A percentile compares a stretch with the other conserved stretches of the same genome.
phyloP scores from a whole-genome alignment of 1,140 invertebrate species.

The Condylostylus longicornis region DNA sequence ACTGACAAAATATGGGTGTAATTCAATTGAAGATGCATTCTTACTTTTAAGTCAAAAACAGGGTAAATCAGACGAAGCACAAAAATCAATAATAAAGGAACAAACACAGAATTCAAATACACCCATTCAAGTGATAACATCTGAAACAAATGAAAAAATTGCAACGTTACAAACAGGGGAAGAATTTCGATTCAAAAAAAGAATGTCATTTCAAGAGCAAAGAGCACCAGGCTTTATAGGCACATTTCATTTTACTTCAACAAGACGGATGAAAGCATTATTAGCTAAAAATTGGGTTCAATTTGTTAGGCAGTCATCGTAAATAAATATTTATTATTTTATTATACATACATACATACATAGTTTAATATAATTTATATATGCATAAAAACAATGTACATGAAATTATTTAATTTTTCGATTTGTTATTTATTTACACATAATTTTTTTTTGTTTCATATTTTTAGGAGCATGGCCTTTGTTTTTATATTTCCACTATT shows the following conservation, averaged over 20 bases:
- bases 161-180: constrained; percentile 1
- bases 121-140: constrained; percentile 18
- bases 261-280: constrained; percentile 26
- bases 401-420: neutral
- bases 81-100: neutral
- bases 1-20: constrained; percentile 43
- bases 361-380: neutral
- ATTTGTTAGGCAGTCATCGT: constrained; percentile 50
- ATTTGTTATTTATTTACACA: neutral
- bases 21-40: constrained; percentile 59
- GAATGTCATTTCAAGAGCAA: constrained; percentile 4
- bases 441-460: constrained; percentile 8
- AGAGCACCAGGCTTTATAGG: constrained; percentile 3
- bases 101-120: constrained; percentile 9
- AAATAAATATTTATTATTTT: constrained; percentile 16
- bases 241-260: constrained; percentile 21
- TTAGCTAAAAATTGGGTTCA: constrained; percentile 47
- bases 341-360: neutral
- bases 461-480: constrained; percentile 57
- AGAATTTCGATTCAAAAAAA: neutral
- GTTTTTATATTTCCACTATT: constrained; percentile 66
- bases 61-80: constrained; percentile 27
- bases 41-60: constrained; percentile 50
- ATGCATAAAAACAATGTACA: no score
- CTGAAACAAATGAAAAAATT: constrained; percentile 12